Evolutionary conservation across 2,113 vertebrate species (phyloP).

Genomic region (Empidonax traillii): DNA sequence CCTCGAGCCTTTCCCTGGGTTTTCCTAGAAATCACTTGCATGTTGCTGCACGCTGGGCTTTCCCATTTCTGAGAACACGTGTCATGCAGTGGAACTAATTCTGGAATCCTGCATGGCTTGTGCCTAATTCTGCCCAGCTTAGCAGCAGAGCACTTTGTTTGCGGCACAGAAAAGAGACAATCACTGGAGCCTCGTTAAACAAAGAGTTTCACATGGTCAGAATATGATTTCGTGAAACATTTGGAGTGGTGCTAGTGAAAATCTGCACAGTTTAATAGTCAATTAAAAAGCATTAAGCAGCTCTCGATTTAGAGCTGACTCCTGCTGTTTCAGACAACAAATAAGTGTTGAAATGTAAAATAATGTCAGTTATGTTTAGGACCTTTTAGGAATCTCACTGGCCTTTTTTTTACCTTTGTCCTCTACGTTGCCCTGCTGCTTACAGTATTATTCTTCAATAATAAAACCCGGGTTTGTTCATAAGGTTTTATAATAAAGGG

Average conservation of each 20-base stretch:
- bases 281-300: not conserved
- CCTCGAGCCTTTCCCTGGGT: not conserved
- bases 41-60: not conserved
- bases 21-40: constrained; percentile 34
- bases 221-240: not conserved
- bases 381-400: not conserved
- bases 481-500: not conserved
- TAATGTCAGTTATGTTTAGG: not conserved
- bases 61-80: constrained; percentile 3
- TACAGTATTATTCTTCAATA: not conserved
- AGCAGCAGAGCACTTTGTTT: not conserved
- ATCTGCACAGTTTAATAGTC: not conserved
- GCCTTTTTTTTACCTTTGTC: constrained; percentile 7
- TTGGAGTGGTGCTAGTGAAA: not conserved
- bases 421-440: not conserved
- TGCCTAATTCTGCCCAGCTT: constrained; percentile 5
- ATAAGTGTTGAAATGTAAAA: not conserved
- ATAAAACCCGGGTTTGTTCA: not conserved
- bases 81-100: constrained; percentile 47
- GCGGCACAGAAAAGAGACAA: not conserved
- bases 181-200: not conserved
- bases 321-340: not conserved
- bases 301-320: not conserved
- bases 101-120: constrained; percentile 22
- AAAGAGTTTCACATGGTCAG: not conserved